Conservation (phyloP, 2,888 invertebrate species). For the Erebia aethiops region DNA sequence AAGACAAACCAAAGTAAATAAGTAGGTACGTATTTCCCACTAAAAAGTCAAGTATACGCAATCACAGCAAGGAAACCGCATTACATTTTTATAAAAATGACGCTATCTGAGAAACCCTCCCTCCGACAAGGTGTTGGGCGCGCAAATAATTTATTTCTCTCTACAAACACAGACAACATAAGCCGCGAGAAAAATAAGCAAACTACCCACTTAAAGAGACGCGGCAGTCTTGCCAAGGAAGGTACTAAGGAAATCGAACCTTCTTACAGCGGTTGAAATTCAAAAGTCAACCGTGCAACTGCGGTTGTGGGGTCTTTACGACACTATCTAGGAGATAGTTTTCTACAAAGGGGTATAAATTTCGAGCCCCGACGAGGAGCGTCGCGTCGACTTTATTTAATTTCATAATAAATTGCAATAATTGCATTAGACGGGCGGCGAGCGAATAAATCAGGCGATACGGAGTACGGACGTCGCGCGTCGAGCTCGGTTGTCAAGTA, state of each 20-base stretch:
- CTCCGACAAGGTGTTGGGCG: constrained; percentile 75
- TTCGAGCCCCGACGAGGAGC: constrained; percentile 55
- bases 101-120: constrained; percentile 66
- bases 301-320: constrained; percentile 54
- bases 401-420: constrained; percentile 82
- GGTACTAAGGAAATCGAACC: constrained; percentile 56
- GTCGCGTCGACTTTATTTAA: constrained; percentile 76
- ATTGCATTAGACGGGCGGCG: constrained; percentile 73
- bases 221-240: constrained; percentile 50
- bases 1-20: constrained; percentile 30
- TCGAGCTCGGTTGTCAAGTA: constrained; percentile 53
- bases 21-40: constrained; percentile 18
- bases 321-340: constrained; percentile 47
- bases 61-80: constrained; percentile 76
- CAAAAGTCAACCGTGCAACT: constrained; percentile 61
- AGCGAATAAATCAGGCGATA: constrained; percentile 70
- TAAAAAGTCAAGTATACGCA: constrained; percentile 53
- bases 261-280: constrained; percentile 54
- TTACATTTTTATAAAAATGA: constrained; percentile 82
- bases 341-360: constrained; percentile 67
- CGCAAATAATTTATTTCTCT: constrained; percentile 78
- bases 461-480: constrained; percentile 50
- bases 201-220: constrained; percentile 76
- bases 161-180: constrained; percentile 75
- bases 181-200: constrained; percentile 79